These are phyloP conservation scores for Papilio protenor DNA, from an alignment of 2,888 invertebrate species.

Conservation along the genomic window DNA sequence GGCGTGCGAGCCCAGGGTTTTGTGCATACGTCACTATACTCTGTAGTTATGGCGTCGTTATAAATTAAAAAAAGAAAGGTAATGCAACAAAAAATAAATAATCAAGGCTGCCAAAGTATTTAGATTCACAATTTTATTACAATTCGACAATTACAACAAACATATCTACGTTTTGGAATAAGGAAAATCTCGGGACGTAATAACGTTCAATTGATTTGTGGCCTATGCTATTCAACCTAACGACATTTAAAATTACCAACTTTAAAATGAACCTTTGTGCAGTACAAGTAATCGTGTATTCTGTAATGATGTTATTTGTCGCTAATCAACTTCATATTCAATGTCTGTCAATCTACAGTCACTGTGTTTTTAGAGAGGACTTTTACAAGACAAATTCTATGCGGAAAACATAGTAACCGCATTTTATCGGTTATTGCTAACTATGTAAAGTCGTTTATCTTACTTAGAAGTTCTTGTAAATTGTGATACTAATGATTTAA, in stretches of 20 bases:
- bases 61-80: constrained; percentile 49
- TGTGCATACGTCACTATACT: constrained; percentile 53
- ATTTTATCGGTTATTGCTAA: not conserved
- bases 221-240: not conserved
- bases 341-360: not conserved
- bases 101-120: constrained; percentile 36
- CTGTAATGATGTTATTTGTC: not conserved
- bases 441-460: not conserved
- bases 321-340: not conserved
- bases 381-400: too few species aligned
- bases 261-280: not conserved
- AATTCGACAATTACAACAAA: too few species aligned
- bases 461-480: not conserved
- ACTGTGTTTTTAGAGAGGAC: not conserved
- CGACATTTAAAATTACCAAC: not conserved
- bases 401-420: too few species aligned
- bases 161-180: not conserved
- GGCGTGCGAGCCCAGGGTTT: constrained; percentile 58
- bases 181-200: not conserved
- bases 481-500: constrained; percentile 7
- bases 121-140: not conserved
- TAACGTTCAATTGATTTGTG: not conserved
- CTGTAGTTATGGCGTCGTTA: constrained; percentile 58
- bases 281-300: not conserved
- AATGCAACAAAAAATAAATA: constrained; percentile 45